Percentiles rank a stretch among this genome's conserved stretches.
phyloP scores from a whole-genome alignment of 1,140 invertebrate genomes.

The Doryteuthis pealeii region DNA sequence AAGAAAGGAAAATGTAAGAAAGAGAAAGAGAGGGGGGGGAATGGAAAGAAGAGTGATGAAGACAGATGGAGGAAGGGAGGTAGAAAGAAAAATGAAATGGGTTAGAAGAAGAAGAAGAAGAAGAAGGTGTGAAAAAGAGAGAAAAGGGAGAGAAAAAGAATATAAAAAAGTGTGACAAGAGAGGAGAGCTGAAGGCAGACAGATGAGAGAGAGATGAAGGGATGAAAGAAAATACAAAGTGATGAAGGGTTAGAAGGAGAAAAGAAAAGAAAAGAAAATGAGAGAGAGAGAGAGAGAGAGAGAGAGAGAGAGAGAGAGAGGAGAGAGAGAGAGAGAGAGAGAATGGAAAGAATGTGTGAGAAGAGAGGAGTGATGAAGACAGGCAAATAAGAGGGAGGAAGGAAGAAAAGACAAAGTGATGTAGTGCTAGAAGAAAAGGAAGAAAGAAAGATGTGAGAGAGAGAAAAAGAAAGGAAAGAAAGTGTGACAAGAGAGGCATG shows the following conservation, averaged over 20 bases:
- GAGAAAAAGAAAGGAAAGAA: not conserved
- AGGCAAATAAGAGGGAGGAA: not conserved
- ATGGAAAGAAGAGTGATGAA: not conserved
- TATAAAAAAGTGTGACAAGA: not conserved
- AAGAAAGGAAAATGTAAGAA: not conserved
- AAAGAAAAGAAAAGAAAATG: not conserved
- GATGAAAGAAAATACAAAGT: not conserved
- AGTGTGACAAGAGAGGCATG: not conserved
- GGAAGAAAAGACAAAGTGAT: not conserved
- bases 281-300: slow-evolving; percentile 1
- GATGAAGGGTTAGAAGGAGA: not conserved
- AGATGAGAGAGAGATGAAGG: not conserved
- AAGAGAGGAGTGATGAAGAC: not conserved
- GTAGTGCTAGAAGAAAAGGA: not conserved
- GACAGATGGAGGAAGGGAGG: not conserved
- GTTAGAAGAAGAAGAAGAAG: not conserved
- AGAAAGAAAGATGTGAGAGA: not conserved
- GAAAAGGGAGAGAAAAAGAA: not conserved
- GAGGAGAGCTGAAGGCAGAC: not conserved
- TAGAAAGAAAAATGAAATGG: not conserved
- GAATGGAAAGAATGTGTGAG: not conserved
- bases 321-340: not conserved
- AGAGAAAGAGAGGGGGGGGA: not conserved
- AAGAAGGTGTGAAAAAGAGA: not conserved
- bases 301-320: not conserved